Base-by-base conservation (phyloP, 2,888 invertebrate species). In the Listrodromus nycthemerus region DNA sequence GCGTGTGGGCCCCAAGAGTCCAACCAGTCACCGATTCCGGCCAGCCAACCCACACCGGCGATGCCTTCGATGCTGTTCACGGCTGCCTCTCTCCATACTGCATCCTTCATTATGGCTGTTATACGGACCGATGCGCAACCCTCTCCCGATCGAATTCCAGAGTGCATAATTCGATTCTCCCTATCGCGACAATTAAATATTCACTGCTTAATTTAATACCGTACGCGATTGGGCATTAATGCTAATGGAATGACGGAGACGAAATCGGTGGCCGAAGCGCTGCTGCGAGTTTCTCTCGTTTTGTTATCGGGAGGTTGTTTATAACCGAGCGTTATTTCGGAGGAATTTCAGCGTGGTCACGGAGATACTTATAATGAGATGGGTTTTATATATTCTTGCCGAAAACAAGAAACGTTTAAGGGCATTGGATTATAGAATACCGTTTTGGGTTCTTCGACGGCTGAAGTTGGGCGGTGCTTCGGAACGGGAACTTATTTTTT, bases 141-240 rank as follows among this genome's bases (percentile, higher is more conserved):
- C 65, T 66, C 67, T 69, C 70, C 27, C 80, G 77, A 80, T 83
- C 73, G 80, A 83, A 67, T 80, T 80, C n/a, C 80, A 52, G 55
- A 83, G 83, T 83, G 80, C 77, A 80, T 83, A 80, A 83, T 83
- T 83, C 73, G 80, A 83, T 83, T 83, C 77, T 77, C 76, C 73
- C 76, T 83, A 83, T 83, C 83, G 73, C 67, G 76, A 77, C 80
- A 77, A 83, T 83, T 83, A 83, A 83, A 83, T 83, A 80, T 80
- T 75, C 80, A 48, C 61, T 66, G 83, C 73, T 80, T 83, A 83
- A 83, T 83, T 83, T 74, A 83, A 83, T 80, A 83, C 73, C 73
- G 55, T 24, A 37, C 13, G 27, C 69, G 50, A 37, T 50, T 21
- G 41, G n/a, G 61, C 70, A 48, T 63, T 50, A 74, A 74, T 50